Conservation (phyloP, 2,888 invertebrate species). For the Helleia helle region DNA sequence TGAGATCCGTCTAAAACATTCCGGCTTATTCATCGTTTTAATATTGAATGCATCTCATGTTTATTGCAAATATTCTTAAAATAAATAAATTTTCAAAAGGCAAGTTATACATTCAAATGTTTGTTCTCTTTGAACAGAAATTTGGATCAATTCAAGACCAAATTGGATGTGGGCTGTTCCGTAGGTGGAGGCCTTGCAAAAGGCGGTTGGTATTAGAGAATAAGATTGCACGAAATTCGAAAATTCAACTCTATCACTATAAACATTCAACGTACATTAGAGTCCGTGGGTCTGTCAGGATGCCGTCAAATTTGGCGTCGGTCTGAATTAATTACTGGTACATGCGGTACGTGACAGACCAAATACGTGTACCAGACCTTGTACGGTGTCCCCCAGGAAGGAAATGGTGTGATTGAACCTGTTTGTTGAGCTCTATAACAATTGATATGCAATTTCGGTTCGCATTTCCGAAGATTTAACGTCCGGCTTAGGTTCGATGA, state of each 20-base stretch:
- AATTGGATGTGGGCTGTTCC: slow-evolving; percentile 66
- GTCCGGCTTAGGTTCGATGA: slow-evolving; percentile 38
- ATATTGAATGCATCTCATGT: too few relatives aligned
- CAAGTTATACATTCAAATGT: not conserved
- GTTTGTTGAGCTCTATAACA: slow-evolving; percentile 24
- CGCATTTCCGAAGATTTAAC: slow-evolving; percentile 50
- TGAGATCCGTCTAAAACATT: too few relatives aligned
- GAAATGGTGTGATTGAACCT: slow-evolving; percentile 60
- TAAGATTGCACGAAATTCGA: slow-evolving; percentile 27
- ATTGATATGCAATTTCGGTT: slow-evolving; percentile 55
- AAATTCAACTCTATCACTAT: slow-evolving; percentile 42
- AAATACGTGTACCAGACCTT: slow-evolving; percentile 51
- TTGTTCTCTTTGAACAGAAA: slow-evolving; percentile 21
- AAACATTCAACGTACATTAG: slow-evolving; percentile 43
- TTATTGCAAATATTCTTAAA: too few relatives aligned
- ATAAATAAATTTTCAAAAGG: too few relatives aligned
- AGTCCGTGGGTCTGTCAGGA: slow-evolving; percentile 31
- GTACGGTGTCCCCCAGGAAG: slow-evolving; percentile 55
- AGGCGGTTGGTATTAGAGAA: slow-evolving; percentile 53
- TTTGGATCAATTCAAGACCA: slow-evolving; percentile 49
- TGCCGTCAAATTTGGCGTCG: slow-evolving; percentile 53
- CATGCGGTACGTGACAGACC: slow-evolving; percentile 62
- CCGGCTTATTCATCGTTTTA: too few relatives aligned
- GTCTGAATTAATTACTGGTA: slow-evolving; percentile 58
- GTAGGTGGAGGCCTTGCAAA: slow-evolving; percentile 66